Conservation (phyloP, 2,888 invertebrate species). For the Ceraclea dissimilis region DNA sequence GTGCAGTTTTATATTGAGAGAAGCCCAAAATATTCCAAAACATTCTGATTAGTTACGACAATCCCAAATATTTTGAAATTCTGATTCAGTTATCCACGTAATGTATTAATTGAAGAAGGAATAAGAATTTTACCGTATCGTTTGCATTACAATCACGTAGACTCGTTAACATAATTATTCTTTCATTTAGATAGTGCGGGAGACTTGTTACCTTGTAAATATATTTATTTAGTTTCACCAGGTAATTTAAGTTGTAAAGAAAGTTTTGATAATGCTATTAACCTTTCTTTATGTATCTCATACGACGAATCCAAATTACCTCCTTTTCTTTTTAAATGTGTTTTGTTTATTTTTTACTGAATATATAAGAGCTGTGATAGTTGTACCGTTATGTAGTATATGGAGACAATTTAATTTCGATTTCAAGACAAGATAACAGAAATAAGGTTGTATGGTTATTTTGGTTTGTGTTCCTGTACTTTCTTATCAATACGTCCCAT, state of each 20-base stretch:
- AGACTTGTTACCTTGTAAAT: not conserved
- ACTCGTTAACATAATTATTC: conserved; percentile 10
- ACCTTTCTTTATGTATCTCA: not conserved
- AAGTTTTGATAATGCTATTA: conserved; percentile 8
- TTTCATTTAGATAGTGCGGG: conserved; percentile 5
- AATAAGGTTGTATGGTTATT: too few species aligned
- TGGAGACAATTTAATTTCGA: too few species aligned
- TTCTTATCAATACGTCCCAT: too few species aligned
- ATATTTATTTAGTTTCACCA: conserved; percentile 7
- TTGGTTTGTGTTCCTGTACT: too few species aligned
- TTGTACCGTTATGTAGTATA: too few species aligned
- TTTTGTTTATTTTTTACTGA: not conserved
- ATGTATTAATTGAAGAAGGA: not conserved
- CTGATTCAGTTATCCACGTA: too few species aligned
- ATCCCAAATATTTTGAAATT: too few species aligned
- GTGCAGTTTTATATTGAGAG: too few species aligned
- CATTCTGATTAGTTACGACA: too few species aligned
- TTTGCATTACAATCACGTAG: conserved; percentile 11
- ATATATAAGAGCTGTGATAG: too few species aligned
- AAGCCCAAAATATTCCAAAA: too few species aligned
- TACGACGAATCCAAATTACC: not conserved
- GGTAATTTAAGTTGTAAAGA: conserved; percentile 9
- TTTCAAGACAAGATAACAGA: too few species aligned
- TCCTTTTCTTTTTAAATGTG: not conserved
- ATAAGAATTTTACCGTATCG: not conserved